phyloP scores from a whole-genome alignment of 2,113 vertebrate species.

The Hemiscyllium ocellatum region DNA sequence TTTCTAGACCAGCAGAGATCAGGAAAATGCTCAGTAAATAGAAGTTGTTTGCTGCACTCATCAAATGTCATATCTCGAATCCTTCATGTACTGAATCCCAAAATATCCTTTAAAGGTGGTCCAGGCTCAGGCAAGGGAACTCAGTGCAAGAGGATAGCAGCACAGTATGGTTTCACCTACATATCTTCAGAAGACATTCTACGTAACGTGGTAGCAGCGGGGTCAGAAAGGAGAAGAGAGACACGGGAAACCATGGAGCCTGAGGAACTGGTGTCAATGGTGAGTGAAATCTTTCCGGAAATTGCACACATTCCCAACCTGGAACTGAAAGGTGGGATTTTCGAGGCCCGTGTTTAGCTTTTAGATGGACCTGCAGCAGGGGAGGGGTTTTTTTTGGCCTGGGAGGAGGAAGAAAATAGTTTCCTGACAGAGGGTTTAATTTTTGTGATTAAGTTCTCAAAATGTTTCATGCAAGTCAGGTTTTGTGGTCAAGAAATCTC shows the following conservation, averaged over 20 bases:
- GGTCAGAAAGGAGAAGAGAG: conserved; percentile 69
- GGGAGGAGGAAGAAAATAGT: too few relatives aligned
- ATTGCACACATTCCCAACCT: not conserved
- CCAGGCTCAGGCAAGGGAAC: conserved; percentile 82
- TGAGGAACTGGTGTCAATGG: conserved; percentile 69
- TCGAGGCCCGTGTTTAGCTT: not conserved
- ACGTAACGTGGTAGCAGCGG: conserved; percentile 61
- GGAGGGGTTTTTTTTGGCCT: too few relatives aligned
- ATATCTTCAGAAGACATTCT: conserved; percentile 67
- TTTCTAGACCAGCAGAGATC: not conserved
- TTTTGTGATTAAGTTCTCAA: too few relatives aligned
- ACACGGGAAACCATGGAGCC: conserved; percentile 69
- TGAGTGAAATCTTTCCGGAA: conserved; percentile 46
- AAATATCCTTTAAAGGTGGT: conserved; percentile 62
- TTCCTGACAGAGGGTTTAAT: too few relatives aligned
- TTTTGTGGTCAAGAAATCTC: too few relatives aligned
- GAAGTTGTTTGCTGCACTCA: not conserved
- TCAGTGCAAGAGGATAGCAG: conserved; percentile 74
- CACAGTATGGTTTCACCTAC: conserved; percentile 67
- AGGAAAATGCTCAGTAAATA: not conserved
- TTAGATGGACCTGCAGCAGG: too few relatives aligned
- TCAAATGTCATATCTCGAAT: not conserved
- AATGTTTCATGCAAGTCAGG: too few relatives aligned
- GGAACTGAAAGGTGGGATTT: not conserved
- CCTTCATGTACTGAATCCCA: not conserved